Percentiles rank a stretch among this genome's conserved stretches.
Evolutionary conservation across 2,113 vertebrate species (phyloP).

Genomic region (Eurystomus gularis): DNA sequence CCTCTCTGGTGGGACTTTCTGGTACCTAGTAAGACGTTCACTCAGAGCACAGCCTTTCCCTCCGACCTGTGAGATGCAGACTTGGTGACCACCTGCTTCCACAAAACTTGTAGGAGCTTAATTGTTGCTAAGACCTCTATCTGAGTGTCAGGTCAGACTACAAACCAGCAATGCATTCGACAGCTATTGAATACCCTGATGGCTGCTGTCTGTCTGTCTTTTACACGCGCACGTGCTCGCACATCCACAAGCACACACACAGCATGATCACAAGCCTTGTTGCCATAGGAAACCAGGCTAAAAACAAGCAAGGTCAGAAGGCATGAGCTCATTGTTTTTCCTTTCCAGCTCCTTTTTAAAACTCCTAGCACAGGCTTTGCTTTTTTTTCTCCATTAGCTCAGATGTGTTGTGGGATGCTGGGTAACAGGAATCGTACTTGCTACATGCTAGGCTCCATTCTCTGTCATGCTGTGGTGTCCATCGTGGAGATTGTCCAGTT

Average conservation of each 20-base stretch:
- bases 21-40: background rate
- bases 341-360: conserved; percentile 4
- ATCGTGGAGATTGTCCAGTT: background rate
- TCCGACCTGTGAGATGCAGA: background rate
- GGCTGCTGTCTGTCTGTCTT: background rate
- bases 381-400: background rate
- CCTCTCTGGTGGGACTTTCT: background rate
- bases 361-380: background rate
- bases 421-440: background rate
- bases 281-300: conserved; percentile 57
- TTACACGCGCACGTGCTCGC: rapidly evolving
- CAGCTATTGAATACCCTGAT: background rate
- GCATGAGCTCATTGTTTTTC: conserved; percentile 47
- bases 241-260: background rate
- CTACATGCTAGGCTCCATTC: background rate
- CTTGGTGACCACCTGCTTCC: background rate
- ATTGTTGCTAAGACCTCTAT: background rate
- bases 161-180: background rate
- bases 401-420: background rate
- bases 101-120: background rate
- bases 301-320: conserved; percentile 58
- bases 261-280: conserved; percentile 20
- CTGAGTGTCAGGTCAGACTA: background rate
- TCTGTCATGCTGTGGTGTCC: background rate
- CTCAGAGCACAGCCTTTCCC: background rate